Evolutionary conservation across 2,888 invertebrate species (phyloP), one percentile per base, ranked within the genome.

Genomic region (Nomada lathburiana): DNA sequence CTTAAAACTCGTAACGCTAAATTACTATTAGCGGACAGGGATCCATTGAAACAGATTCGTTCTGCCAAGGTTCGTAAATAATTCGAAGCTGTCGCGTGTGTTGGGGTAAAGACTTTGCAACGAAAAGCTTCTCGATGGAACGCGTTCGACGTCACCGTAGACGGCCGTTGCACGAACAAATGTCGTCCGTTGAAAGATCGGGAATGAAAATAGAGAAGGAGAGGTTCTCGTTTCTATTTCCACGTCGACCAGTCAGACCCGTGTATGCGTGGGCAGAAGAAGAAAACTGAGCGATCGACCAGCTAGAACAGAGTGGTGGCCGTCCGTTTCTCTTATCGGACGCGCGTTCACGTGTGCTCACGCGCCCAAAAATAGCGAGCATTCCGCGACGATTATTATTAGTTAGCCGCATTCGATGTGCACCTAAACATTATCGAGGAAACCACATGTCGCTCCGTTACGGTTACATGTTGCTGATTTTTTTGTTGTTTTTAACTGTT

Each of bases 381-480:
- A 90, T 90, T 86, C 89, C 90, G 82, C 86, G 83, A 82, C 83
- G 87, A 76, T 82, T 91, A 91, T 89, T 90, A 82, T 82, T 82
- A 83, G 75, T 82, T 68, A 70, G 83, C 82, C 82, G 73, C 80
- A 82, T 89, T 88, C 74, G 83, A 86, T 74, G 78, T 53, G 67
- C 78, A 76, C 62, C 77, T 82, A 65, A 86, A 82, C 71, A 76
- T 86, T 86, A 77, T 83, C 78, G 75, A 72, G 42, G 67, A 63
- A 73, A 73, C 60, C 36, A 20, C 23, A 59, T 29, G 55, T 70
- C 26, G 57, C 57, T 50, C 52, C 55, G 59, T 55, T 44, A 29
- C 59, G 47, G 42, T 72, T 53, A 65, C 36, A 10, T 11, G 23
- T 20, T n/a, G 20, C 53, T 20, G 53, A 53, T 53, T 10, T 53